phyloP scores from a whole-genome alignment of 2,797 vertebrate species.

The Merluccius polli region DNA sequence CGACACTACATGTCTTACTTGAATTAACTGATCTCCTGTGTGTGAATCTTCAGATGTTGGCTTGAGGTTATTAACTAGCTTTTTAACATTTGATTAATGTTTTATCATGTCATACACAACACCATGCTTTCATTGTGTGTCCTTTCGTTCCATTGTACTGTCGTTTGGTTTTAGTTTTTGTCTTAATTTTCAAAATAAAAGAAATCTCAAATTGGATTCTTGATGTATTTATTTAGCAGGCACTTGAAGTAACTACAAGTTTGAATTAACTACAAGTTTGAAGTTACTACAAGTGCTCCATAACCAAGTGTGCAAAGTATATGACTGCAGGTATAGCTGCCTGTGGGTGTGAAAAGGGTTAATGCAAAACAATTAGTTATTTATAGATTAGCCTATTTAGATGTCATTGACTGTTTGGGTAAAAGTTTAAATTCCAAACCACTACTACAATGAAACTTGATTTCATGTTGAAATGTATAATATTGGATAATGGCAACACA shows the following conservation, averaged over 20 bases:
- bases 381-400: neutral
- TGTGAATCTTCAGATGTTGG: constrained; percentile 50
- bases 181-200: constrained; percentile 75
- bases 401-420: neutral
- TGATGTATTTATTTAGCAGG: neutral
- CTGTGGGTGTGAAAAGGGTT: neutral
- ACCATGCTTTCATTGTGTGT: constrained; percentile 54
- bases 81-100: constrained; percentile 37
- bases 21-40: constrained; percentile 47
- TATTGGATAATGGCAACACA: neutral
- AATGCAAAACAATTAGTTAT: neutral
- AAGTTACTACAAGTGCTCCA: neutral
- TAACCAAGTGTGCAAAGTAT: neutral
- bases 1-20: constrained; percentile 54
- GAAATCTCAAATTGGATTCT: constrained; percentile 46
- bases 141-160: constrained; percentile 55
- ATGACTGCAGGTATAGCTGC: neutral
- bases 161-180: constrained; percentile 60
- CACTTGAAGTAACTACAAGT: neutral
- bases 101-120: constrained; percentile 42
- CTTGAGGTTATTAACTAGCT: constrained; percentile 35
- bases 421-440: neutral
- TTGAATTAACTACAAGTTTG: neutral
- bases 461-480: neutral
- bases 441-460: neutral